Evolutionary conservation across 2,797 vertebrate genomes (phyloP).

Genomic region (Mormyrops boulengeri): DNA sequence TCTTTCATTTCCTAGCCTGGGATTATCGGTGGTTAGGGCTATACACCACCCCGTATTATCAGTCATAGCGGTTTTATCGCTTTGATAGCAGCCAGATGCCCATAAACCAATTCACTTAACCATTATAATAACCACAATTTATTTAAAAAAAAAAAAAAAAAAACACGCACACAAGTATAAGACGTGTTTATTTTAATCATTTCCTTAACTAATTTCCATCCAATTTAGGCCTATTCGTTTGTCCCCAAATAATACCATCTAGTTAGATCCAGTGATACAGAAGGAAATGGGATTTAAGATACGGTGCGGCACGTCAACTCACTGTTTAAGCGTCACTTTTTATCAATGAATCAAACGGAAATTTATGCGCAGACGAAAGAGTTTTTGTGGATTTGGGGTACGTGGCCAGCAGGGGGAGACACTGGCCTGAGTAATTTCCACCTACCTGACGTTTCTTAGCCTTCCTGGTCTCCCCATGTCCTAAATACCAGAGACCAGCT

Average conservation of each 20-base stretch:
- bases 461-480: not conserved
- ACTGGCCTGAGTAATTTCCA: not conserved
- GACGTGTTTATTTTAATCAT: not conserved
- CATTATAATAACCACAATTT: not conserved
- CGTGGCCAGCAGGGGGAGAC: slow-evolving; percentile 4
- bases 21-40: not conserved
- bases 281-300: not conserved
- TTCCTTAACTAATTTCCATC: not conserved
- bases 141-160: not conserved
- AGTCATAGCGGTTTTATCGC: not conserved
- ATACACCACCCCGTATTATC: not conserved
- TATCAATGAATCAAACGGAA: not conserved
- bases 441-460: not conserved
- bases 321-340: not conserved
- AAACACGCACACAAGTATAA: not conserved
- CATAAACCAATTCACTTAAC: not conserved
- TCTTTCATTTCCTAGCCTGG: not conserved
- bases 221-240: not conserved
- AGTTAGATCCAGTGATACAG: not conserved
- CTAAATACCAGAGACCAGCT: not conserved
- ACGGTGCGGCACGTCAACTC: not conserved
- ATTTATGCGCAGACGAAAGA: not conserved
- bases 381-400: not conserved
- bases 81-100: not conserved
- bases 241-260: not conserved